These are phyloP conservation scores for Epinotia bilunana DNA, from an alignment of 2,888 invertebrate genomes.

Conservation along the genomic window DNA sequence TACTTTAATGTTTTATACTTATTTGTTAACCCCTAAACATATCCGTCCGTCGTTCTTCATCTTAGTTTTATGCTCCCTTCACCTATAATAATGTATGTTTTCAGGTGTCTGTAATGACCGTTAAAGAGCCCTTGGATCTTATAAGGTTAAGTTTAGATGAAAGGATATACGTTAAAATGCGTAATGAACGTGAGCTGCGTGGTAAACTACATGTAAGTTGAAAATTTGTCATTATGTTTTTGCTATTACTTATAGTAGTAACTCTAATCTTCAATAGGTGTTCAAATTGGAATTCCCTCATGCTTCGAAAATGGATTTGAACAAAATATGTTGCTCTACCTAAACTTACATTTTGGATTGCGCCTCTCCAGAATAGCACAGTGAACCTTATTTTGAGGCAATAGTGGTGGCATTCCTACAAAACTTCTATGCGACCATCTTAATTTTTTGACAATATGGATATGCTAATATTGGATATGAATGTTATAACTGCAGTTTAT, in stretches of 20 bases:
- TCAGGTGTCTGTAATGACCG: slow-evolving; percentile 93
- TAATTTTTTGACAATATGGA: too few species aligned
- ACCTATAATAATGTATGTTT: slow-evolving; percentile 53
- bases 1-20: neutral
- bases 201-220: slow-evolving; percentile 95
- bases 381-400: too few species aligned
- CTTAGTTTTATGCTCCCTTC: neutral
- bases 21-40: too few species aligned
- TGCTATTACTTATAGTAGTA: neutral
- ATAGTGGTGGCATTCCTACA: too few species aligned
- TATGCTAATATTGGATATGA: neutral
- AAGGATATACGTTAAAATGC: slow-evolving; percentile 99
- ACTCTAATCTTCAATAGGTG: neutral
- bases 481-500: neutral
- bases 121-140: slow-evolving; percentile 99
- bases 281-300: neutral
- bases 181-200: slow-evolving; percentile 98
- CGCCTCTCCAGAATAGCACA: too few species aligned
- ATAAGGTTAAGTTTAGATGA: slow-evolving; percentile 99
- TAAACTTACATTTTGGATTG: too few species aligned
- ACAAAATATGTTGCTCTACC: neutral
- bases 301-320: neutral
- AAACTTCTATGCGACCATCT: too few species aligned
- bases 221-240: too few species aligned
- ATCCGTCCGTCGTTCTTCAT: too few species aligned